phyloP scores from a whole-genome alignment of 2,888 invertebrate genomes.

The Cerastis leucographa region DNA sequence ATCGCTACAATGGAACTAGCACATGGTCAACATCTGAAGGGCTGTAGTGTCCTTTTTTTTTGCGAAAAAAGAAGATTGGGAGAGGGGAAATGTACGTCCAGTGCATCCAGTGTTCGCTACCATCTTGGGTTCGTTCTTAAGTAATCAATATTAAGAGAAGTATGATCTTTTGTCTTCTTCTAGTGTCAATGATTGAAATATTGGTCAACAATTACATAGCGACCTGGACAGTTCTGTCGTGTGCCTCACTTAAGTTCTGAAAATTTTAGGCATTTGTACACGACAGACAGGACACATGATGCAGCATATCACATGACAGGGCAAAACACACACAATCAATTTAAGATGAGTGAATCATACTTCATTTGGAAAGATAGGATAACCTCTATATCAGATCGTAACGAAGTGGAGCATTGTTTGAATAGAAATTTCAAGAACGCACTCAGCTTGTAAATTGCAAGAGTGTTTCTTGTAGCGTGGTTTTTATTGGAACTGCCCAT shows the following conservation, averaged over 20 bases:
- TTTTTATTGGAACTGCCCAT: no score
- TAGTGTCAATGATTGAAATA: neutral
- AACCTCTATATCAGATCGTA: neutral
- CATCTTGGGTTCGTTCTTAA: neutral
- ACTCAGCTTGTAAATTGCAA: neutral
- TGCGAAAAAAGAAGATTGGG: neutral
- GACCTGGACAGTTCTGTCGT: neutral
- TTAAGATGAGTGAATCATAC: neutral
- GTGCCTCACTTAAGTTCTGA: neutral
- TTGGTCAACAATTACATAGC: neutral
- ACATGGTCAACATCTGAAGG: neutral
- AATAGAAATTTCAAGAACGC: neutral
- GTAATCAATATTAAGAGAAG: neutral
- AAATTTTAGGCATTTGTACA: neutral
- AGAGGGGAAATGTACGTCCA: neutral
- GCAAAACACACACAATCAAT: neutral
- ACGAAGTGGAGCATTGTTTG: neutral
- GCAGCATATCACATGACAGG: neutral
- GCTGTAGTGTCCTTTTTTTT: neutral
- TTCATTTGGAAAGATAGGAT: neutral
- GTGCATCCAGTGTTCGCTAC: neutral
- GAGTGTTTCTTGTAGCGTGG: no score
- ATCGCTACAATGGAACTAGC: slow-evolving; percentile 13
- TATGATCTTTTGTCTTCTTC: neutral
- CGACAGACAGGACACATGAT: neutral